Evolutionary conservation across 2,113 vertebrate species (phyloP).

Genomic region (Pandion haliaetus): DNA sequence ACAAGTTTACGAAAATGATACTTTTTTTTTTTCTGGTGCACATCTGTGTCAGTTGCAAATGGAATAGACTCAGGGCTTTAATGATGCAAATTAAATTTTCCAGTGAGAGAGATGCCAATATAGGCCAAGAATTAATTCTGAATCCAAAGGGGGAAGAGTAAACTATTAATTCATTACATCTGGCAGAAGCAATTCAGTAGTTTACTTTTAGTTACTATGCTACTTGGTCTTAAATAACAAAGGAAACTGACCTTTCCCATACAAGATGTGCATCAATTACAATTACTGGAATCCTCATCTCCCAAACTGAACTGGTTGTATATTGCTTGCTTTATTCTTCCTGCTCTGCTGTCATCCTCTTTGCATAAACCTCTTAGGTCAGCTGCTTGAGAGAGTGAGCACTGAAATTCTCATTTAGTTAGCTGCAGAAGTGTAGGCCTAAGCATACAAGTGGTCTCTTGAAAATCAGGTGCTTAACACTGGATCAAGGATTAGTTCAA

Average conservation of each 20-base stretch:
- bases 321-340: not conserved
- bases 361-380: not conserved
- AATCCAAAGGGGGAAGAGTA: not conserved
- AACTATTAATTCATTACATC: not conserved
- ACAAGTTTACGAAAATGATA: not conserved
- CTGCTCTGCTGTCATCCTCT: not conserved
- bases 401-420: not conserved
- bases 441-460: not conserved
- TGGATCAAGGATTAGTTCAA: not conserved
- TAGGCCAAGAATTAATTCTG: slow-evolving; percentile 11
- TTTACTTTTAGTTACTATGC: not conserved
- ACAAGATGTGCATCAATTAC: not conserved
- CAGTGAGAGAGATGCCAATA: not conserved
- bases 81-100: slow-evolving; percentile 42
- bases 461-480: not conserved
- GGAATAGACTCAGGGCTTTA: slow-evolving; percentile 7
- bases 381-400: not conserved
- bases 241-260: not conserved
- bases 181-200: not conserved
- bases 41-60: slow-evolving; percentile 1
- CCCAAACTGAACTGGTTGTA: not conserved
- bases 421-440: not conserved
- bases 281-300: not conserved
- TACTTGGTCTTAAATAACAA: not conserved
- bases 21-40: not conserved